Evolutionary conservation across 2,888 invertebrate genomes (phyloP), one percentile per base, ranked within the genome.

Genomic region (Pyrocoelia pectoralis): DNA sequence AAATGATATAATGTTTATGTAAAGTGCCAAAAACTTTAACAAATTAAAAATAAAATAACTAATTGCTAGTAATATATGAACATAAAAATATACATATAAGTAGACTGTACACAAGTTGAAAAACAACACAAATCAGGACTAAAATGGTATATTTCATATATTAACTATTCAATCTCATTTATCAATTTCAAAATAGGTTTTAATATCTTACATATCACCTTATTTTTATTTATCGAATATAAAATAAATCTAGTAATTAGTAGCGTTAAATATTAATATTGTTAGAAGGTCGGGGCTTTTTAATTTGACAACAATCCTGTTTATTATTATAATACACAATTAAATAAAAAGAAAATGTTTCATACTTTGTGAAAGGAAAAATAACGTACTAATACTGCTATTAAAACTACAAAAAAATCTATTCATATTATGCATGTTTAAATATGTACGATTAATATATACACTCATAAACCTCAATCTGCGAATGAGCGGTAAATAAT

Each of bases 21-120:
- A 33, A 33, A 33, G 9, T 33, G n/a, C 33, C n/a, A 33, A n/a
- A 33, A 6, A 8, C 51, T 65, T 65, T 14, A 60, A 56, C 52
- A 56, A 56, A 38, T 65, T 65, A 54, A 65, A 65, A 65, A 61
- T 65, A 65, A 65, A 24, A 24, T 24, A 24, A 24, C 24, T 61
- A 61, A 61, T 28, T 57, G 8, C 33, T 61, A 53, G 60, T 67
- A 65, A 67, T 65, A 67, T 69, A 69, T 69, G 65, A 67, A 69
- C 69, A 69, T 67, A 65, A 69, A 69, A 65, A 67, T 67, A 67
- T 61, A 68, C 65, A n/a, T n/a, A n/a, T n/a, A n/a, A 68, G 51
- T 65, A n/a, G 24, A 63, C 65, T 68, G 65, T 68, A 66, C 68
- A 68, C 52, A 60, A 59, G 52, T 53, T 52, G 17, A 54, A 54